phyloP scores from a whole-genome alignment of 2,888 invertebrate genomes.

The Margaritifera margaritifera region DNA sequence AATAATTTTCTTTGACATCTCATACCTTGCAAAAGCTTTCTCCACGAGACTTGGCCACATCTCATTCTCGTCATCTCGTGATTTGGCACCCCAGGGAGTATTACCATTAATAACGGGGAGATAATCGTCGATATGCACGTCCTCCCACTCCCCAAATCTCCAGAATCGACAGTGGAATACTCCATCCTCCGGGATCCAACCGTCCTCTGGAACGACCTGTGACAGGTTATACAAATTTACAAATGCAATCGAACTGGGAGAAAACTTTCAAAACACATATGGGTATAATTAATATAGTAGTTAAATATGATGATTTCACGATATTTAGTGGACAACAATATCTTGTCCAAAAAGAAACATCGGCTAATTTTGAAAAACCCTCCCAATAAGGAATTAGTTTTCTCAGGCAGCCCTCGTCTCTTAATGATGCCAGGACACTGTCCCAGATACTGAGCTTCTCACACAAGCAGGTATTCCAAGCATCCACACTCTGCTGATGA shows the following conservation, averaged over 20 bases:
- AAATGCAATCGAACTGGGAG: neutral
- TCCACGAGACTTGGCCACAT: conserved; percentile 68
- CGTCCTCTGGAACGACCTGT: conserved; percentile 61
- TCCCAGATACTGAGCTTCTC: too few species aligned
- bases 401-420: too few species aligned
- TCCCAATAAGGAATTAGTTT: too few species aligned
- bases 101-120: conserved; percentile 55
- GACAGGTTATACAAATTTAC: neutral
- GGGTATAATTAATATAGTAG: neutral
- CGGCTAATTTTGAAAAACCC: too few species aligned
- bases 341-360: too few species aligned
- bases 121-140: conserved; percentile 63
- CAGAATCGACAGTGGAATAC: conserved; percentile 64
- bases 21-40: conserved; percentile 67
- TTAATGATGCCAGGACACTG: too few species aligned
- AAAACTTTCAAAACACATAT: neutral
- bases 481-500: too few species aligned
- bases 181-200: conserved; percentile 47
- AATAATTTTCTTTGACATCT: too few species aligned
- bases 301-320: neutral
- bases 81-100: conserved; percentile 60
- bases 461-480: too few species aligned
- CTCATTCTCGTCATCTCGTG: conserved; percentile 57
- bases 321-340: neutral
- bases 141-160: conserved; percentile 65